Conservation (phyloP, 2,113 vertebrate genomes). For the Vulpes vulpes region DNA sequence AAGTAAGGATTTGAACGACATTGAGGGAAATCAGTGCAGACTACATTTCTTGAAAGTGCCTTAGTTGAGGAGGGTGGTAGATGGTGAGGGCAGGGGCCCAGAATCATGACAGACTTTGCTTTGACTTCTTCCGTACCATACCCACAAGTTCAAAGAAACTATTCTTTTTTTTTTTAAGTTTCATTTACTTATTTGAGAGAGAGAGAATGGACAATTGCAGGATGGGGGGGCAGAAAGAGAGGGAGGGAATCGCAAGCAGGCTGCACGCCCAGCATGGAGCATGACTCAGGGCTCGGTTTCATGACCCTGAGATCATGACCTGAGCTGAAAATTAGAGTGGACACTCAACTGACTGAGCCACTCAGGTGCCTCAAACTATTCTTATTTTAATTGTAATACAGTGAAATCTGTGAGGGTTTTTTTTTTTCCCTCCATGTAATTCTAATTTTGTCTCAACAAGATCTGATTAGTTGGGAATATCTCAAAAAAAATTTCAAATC, state of each 20-base stretch:
- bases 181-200: neutral
- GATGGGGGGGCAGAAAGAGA: neutral
- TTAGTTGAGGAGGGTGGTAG: neutral
- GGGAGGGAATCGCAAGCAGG: neutral
- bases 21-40: neutral
- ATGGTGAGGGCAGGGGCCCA: neutral
- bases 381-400: neutral
- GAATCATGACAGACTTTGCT: neutral
- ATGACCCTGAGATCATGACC: neutral
- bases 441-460: conserved; percentile 44
- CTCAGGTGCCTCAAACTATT: neutral
- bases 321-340: neutral
- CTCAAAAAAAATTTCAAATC: conserved; percentile 50
- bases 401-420: neutral
- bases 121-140: neutral
- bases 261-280: neutral
- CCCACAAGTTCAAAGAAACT: neutral
- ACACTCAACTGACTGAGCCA: neutral
- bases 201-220: neutral
- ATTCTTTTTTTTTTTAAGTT: neutral
- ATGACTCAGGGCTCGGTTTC: neutral
- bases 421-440: neutral
- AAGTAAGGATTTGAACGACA: neutral
- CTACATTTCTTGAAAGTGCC: neutral
- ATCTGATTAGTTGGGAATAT: conserved; percentile 45